Evolutionary conservation across 2,888 invertebrate genomes (phyloP).

Genomic region (Meloe dianella): DNA sequence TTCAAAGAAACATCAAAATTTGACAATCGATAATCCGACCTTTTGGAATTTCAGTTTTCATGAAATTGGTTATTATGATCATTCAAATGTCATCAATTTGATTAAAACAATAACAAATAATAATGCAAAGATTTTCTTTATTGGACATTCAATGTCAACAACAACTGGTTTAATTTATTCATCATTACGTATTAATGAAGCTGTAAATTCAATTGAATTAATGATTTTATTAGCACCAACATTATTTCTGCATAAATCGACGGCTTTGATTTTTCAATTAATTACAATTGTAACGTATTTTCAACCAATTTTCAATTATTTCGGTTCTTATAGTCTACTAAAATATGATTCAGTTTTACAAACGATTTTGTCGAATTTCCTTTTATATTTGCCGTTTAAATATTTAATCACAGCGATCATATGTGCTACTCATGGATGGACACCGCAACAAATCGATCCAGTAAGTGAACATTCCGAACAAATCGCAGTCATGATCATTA

Average conservation of each 20-base stretch:
- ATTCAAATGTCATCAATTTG: conserved; percentile 23
- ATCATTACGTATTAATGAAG: conserved; percentile 27
- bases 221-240: not conserved
- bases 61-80: conserved; percentile 37
- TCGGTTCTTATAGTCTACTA: not conserved
- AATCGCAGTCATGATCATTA: not conserved
- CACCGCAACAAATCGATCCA: conserved; percentile 19
- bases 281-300: not conserved
- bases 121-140: conserved; percentile 22
- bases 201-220: conserved; percentile 23
- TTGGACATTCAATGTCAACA: conserved; percentile 35
- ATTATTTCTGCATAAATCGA: not conserved
- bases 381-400: conserved; percentile 15
- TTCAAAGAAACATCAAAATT: conserved; percentile 25
- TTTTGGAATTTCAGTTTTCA: conserved; percentile 37
- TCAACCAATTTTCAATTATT: not conserved
- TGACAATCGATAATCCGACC: conserved; percentile 13
- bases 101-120: conserved; percentile 23
- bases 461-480: not conserved
- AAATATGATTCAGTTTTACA: not conserved
- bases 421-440: conserved; percentile 14
- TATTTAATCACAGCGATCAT: not conserved
- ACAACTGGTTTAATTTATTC: conserved; percentile 31
- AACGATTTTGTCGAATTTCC: not conserved
- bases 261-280: not conserved